These are phyloP conservation scores for Rhyzopertha dominica DNA, from an alignment of 1,140 invertebrate genomes.

Conservation along the genomic window DNA sequence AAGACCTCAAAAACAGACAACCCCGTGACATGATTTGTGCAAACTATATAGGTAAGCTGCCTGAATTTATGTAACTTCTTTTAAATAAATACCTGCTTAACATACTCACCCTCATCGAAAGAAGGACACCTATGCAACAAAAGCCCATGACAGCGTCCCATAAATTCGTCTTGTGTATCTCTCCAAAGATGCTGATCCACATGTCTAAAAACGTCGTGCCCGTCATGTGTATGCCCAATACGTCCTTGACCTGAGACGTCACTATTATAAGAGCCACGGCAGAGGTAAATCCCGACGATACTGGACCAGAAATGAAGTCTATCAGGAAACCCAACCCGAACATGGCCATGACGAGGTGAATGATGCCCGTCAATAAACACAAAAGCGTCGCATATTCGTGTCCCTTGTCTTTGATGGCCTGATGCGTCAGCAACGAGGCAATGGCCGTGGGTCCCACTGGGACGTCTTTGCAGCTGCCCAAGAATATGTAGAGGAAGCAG, in stretches of 20 bases:
- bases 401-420: conserved; percentile 62
- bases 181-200: conserved; percentile 60
- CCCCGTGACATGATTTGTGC: no score
- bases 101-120: conserved; percentile 66
- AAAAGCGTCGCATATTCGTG: conserved; percentile 74
- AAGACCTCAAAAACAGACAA: no score
- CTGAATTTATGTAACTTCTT: no score
- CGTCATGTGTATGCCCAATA: conserved; percentile 71
- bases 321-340: conserved; percentile 86
- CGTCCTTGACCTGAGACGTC: conserved; percentile 80
- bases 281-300: conserved; percentile 89
- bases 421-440: conserved; percentile 73
- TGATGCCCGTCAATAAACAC: conserved; percentile 70
- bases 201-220: conserved; percentile 69
- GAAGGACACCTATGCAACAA: conserved; percentile 63
- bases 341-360: conserved; percentile 80
- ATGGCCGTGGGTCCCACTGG: conserved; percentile 87
- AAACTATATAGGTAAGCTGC: no score
- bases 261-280: conserved; percentile 89
- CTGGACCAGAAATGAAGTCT: conserved; percentile 89
- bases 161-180: conserved; percentile 55
- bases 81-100: no score
- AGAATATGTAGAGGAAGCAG: conserved; percentile 82
- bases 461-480: conserved; percentile 88
- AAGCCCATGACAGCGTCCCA: conserved; percentile 68